Percentiles rank a stretch among this genome's conserved stretches.
Conservation (phyloP, 2,113 vertebrate species). For the Oncorhynchus keta region DNA sequence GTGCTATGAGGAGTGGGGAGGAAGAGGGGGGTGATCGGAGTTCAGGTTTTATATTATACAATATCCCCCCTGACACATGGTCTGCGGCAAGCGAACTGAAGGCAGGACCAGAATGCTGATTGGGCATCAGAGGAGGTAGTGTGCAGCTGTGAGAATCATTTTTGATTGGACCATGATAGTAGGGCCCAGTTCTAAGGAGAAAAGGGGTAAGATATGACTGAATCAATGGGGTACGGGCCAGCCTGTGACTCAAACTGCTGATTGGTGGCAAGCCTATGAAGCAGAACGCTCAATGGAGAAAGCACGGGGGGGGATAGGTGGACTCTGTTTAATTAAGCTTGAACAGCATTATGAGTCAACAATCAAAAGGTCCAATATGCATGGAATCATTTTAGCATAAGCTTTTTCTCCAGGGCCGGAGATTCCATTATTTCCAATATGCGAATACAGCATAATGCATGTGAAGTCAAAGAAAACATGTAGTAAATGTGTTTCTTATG, state of each 20-base stretch:
- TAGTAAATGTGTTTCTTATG: not conserved
- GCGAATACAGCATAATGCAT: not conserved
- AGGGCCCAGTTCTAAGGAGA: too few relatives aligned
- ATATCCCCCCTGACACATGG: not conserved
- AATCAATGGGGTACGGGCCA: not conserved
- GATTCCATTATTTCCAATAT: conserved; percentile 1
- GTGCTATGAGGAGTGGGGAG: too few relatives aligned
- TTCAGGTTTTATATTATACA: not conserved
- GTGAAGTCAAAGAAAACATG: not conserved
- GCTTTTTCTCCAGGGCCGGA: not conserved
- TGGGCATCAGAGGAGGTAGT: not conserved
- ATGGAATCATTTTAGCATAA: not conserved
- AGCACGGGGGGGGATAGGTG: not conserved
- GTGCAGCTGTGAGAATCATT: too few relatives aligned
- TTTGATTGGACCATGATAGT: too few relatives aligned
- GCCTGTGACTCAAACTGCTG: not conserved
- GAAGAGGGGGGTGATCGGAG: too few relatives aligned
- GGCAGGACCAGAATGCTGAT: not conserved
- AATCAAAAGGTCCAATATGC: not conserved
- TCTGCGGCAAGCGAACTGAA: not conserved
- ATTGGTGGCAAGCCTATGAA: not conserved
- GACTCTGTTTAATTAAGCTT: not conserved
- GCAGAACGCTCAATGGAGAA: not conserved
- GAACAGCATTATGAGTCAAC: not conserved
- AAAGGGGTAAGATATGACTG: too few relatives aligned